Evolutionary conservation across 2,797 vertebrate species (phyloP).

Genomic region (Cyprinella venusta): DNA sequence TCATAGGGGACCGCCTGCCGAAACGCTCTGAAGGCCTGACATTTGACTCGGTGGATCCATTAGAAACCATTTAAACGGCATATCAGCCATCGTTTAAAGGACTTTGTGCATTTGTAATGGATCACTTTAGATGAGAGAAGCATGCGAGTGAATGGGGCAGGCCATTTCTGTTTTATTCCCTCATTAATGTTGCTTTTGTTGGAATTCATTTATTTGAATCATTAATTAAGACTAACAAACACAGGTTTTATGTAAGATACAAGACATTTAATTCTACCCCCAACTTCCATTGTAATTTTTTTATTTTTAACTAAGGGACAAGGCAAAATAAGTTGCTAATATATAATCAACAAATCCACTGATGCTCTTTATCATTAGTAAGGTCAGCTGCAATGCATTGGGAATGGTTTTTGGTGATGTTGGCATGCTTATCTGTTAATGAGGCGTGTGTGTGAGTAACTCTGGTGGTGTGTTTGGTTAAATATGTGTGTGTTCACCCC

Average conservation of each 20-base stretch:
- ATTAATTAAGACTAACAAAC: neutral
- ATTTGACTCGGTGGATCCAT: constrained; percentile 21
- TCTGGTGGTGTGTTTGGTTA: neutral
- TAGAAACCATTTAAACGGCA: neutral
- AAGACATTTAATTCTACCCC: neutral
- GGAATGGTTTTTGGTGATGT: neutral
- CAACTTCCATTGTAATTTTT: neutral
- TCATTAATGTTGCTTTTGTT: constrained; percentile 17
- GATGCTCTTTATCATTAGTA: neutral
- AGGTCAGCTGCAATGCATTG: neutral
- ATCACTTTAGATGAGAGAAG: neutral
- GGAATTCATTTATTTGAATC: constrained; percentile 12
- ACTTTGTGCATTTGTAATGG: constrained; percentile 22
- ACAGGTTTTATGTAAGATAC: neutral
- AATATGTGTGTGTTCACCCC: constrained; percentile 17
- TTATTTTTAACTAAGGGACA: neutral
- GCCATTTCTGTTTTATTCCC: constrained; percentile 1
- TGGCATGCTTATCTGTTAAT: neutral
- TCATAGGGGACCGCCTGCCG: neutral
- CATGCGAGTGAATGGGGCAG: neutral
- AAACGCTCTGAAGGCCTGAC: neutral
- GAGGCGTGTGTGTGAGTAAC: neutral
- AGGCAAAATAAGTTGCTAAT: neutral
- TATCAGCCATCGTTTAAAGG: constrained; percentile 32
- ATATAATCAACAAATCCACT: neutral